A percentile compares a stretch with the other conserved stretches of the same genome.
Conservation (phyloP, 1,140 invertebrate genomes). For the Lepidotrigona ventralis region DNA sequence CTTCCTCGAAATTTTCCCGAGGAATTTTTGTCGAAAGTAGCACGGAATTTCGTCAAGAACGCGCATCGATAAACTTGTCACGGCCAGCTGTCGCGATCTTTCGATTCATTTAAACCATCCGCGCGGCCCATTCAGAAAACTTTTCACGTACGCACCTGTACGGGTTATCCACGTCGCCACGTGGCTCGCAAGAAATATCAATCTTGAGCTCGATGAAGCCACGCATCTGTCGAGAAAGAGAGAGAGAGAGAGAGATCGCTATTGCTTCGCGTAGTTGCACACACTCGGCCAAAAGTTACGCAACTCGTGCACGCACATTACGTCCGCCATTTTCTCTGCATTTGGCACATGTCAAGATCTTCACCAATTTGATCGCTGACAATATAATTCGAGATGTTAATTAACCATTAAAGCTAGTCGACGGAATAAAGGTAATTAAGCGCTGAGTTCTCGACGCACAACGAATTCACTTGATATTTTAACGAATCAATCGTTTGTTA, state of each 20-base stretch:
- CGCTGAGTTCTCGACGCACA: not conserved
- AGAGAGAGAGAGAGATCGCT: constrained; percentile 17
- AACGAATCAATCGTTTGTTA: not conserved
- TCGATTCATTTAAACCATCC: constrained; percentile 36
- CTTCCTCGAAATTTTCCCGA: not conserved
- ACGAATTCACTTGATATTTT: not conserved
- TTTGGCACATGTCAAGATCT: not conserved
- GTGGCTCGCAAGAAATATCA: constrained; percentile 49
- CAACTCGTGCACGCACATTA: not conserved
- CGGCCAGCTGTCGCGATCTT: not conserved
- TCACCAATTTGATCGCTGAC: not conserved
- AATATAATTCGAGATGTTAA: not conserved
- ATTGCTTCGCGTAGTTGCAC: constrained; percentile 32
- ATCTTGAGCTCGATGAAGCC: constrained; percentile 25
- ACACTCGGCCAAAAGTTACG: not conserved
- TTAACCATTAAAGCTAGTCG: not conserved
- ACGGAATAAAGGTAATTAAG: not conserved
- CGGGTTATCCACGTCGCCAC: constrained; percentile 49
- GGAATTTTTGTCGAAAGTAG: not conserved
- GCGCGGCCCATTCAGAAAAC: constrained; percentile 45
- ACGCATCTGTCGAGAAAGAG: constrained; percentile 27
- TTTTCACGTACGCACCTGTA: constrained; percentile 49
- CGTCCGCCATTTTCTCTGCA: constrained; percentile 6
- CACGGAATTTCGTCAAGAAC: too few species aligned
- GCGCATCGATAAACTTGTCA: constrained; percentile 15